Conservation (phyloP, 2,113 vertebrate species). For the Odobenus rosmarus region DNA sequence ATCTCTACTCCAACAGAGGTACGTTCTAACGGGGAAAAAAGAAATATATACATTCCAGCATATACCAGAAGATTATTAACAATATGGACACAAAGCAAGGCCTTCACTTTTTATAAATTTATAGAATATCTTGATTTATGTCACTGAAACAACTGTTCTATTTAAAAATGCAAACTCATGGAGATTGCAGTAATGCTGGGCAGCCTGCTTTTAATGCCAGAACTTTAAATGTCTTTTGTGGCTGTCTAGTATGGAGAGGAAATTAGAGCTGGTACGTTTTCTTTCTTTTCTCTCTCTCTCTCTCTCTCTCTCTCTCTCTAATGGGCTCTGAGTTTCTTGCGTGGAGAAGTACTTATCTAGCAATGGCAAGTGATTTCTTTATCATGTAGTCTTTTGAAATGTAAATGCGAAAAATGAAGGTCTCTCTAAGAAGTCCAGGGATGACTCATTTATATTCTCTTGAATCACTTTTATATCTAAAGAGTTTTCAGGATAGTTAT, state of each 20-base stretch:
- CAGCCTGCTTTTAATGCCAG: slow-evolving; percentile 57
- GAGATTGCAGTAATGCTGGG: slow-evolving; percentile 43
- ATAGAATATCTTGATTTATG: slow-evolving; percentile 61
- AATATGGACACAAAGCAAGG: background rate
- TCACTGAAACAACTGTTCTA: slow-evolving; percentile 34
- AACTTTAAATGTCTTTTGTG: slow-evolving; percentile 67
- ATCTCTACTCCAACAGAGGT: background rate
- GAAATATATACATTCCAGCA: background rate
- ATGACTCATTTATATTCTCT: slow-evolving; percentile 79
- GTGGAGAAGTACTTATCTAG: slow-evolving; percentile 81
- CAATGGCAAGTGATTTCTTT: slow-evolving; percentile 83
- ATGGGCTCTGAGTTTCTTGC: slow-evolving; percentile 71
- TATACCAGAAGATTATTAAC: background rate
- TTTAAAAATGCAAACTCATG: slow-evolving; percentile 33
- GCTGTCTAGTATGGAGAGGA: slow-evolving; percentile 65
- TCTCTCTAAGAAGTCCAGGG: slow-evolving; percentile 65
- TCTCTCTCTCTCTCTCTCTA: slow-evolving; percentile 30
- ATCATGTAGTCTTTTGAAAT: slow-evolving; percentile 82
- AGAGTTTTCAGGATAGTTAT: slow-evolving; percentile 14
- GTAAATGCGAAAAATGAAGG: slow-evolving; percentile 80
- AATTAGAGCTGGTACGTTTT: slow-evolving; percentile 73
- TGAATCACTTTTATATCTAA: slow-evolving; percentile 44
- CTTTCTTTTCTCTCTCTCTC: background rate
- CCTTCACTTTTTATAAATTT: background rate
- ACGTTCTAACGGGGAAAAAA: background rate